phyloP scores from a whole-genome alignment of 2,113 vertebrate genomes.

The Psilopogon haemacephalus region DNA sequence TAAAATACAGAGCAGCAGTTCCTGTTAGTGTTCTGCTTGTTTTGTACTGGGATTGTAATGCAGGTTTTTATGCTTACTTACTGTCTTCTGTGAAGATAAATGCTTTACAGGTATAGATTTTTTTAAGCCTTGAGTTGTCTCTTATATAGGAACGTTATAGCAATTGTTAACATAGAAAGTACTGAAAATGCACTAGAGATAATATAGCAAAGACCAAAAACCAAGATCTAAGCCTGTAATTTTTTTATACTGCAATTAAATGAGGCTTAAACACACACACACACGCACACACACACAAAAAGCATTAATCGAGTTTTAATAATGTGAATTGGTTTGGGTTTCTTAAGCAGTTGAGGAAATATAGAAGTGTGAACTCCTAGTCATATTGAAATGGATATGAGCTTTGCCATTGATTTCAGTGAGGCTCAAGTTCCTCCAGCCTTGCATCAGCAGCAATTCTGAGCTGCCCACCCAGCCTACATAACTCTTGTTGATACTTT shows the following conservation, averaged over 20 bases:
- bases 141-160: neutral
- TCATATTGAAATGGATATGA: neutral
- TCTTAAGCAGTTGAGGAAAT: neutral
- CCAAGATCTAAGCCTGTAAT: neutral
- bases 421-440: neutral
- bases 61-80: neutral
- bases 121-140: neutral
- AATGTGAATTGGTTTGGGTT: neutral
- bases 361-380: neutral
- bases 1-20: neutral
- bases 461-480: neutral
- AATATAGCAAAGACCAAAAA: conserved; percentile 4
- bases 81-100: neutral
- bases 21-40: neutral
- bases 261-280: neutral
- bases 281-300: too few species aligned
- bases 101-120: neutral
- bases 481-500: neutral
- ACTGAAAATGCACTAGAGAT: neutral
- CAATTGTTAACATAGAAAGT: neutral
- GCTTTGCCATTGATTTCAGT: neutral
- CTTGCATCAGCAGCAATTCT: neutral
- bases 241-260: neutral
- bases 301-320: neutral
- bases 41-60: neutral